phyloP scores from a whole-genome alignment of 2,888 invertebrate species.

The Philereme vetulata region DNA sequence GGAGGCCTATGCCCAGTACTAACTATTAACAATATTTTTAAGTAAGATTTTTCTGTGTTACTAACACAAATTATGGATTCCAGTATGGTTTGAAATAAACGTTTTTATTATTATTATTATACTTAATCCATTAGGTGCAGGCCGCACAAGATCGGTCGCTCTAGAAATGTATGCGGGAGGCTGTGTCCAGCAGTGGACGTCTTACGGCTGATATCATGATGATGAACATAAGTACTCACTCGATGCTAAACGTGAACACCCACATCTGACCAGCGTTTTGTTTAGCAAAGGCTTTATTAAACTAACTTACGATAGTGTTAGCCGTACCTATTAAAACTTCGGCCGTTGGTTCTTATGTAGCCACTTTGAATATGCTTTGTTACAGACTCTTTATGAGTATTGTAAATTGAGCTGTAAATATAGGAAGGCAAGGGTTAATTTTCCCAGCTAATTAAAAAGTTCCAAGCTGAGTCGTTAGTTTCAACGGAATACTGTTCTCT shows the following conservation, averaged over 20 bases:
- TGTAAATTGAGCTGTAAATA: slow-evolving; percentile 33
- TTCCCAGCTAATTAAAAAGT: slow-evolving; percentile 27
- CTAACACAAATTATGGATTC: too few species aligned
- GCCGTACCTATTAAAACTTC: slow-evolving; percentile 31
- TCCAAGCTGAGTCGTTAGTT: slow-evolving; percentile 17
- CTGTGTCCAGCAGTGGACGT: too few species aligned
- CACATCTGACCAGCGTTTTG: not conserved
- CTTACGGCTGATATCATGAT: too few species aligned
- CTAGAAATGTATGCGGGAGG: too few species aligned
- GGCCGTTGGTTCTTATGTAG: slow-evolving; percentile 26
- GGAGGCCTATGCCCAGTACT: too few species aligned
- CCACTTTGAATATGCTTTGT: slow-evolving; percentile 35
- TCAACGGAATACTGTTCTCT: slow-evolving; percentile 20
- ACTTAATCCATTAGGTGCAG: too few species aligned
- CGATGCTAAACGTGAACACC: not conserved
- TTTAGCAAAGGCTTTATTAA: slow-evolving; percentile 13
- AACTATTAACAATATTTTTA: too few species aligned
- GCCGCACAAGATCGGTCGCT: too few species aligned
- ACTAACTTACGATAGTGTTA: slow-evolving; percentile 27
- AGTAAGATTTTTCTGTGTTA: too few species aligned
- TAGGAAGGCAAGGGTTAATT: slow-evolving; percentile 23
- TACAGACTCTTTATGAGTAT: slow-evolving; percentile 21
- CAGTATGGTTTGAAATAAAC: too few species aligned
- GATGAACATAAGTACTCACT: not conserved
- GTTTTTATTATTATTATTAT: too few species aligned